A percentile compares a stretch with the other conserved stretches of the same genome.
Evolutionary conservation across 1,140 invertebrate species (phyloP).

Genomic region (Anadara kagoshimensis): DNA sequence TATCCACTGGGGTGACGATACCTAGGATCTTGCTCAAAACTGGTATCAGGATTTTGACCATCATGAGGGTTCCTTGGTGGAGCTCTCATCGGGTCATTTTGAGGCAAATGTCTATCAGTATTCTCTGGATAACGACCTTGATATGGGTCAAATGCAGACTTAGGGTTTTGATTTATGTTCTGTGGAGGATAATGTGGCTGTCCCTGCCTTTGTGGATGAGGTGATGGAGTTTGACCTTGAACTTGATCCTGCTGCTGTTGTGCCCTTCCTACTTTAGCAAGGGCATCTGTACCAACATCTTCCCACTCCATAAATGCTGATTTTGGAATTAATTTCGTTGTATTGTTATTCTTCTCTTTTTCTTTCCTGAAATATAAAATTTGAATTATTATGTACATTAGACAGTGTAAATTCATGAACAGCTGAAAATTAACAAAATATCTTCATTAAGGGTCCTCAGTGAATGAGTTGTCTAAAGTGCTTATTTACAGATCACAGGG

Average conservation of each 20-base stretch:
- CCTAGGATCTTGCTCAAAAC: neutral
- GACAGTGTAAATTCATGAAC: neutral
- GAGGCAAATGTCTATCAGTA: too few relatives aligned
- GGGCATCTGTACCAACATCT: conserved; percentile 28
- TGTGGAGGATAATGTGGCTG: too few relatives aligned
- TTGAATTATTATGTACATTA: neutral
- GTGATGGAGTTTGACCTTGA: conserved; percentile 1
- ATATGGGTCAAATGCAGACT: conserved; percentile 10
- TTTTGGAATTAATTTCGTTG: conserved; percentile 51
- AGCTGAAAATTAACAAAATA: too few relatives aligned
- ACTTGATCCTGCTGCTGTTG: neutral
- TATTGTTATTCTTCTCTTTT: conserved; percentile 43
- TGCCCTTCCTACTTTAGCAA: neutral
- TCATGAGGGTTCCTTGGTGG: neutral
- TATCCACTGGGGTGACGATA: neutral
- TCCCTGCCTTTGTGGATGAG: neutral
- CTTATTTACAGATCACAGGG: too few relatives aligned
- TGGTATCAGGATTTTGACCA: neutral
- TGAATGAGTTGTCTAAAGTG: too few relatives aligned
- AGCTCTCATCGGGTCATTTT: neutral
- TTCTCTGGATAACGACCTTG: neutral
- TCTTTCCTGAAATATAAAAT: conserved; percentile 30
- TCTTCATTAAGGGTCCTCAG: too few relatives aligned
- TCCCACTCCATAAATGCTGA: conserved; percentile 54
- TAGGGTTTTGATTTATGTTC: too few relatives aligned